These are phyloP conservation scores for Barypeithes pellucidus DNA, from an alignment of 2,888 invertebrate genomes.

Conservation along the genomic window DNA sequence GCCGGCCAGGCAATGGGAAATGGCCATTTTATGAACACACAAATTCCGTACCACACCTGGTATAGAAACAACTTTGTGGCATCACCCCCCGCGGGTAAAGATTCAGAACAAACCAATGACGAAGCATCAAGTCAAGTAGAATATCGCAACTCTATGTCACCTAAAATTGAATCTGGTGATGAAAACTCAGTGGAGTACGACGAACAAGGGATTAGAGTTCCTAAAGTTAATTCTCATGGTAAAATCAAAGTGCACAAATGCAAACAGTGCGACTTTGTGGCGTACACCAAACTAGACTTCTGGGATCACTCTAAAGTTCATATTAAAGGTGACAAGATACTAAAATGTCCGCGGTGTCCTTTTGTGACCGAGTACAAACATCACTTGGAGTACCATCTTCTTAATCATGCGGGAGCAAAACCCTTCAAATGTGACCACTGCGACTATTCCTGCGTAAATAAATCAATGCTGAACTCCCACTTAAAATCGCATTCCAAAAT, in stretches of 20 bases:
- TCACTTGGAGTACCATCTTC: constrained; percentile 96
- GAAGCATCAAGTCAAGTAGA: neutral
- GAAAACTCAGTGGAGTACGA: constrained; percentile 72
- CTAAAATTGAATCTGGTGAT: constrained; percentile 64
- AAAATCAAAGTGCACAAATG: constrained; percentile 93
- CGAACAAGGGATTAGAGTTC: constrained; percentile 49
- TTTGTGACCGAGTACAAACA: constrained; percentile 99
- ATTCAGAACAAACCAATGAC: constrained; percentile 13
- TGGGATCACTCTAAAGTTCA: constrained; percentile 95
- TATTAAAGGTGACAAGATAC: constrained; percentile 93
- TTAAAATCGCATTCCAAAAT: constrained; percentile 95
- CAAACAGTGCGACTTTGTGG: constrained; percentile 91
- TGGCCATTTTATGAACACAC: constrained; percentile 19
- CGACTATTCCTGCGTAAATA: constrained; percentile 94
- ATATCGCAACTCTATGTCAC: constrained; percentile 21
- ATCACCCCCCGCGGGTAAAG: constrained; percentile 25
- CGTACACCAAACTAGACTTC: constrained; percentile 91
- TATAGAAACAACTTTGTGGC: constrained; percentile 30
- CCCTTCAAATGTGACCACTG: constrained; percentile 96
- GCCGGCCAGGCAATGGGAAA: constrained; percentile 6
- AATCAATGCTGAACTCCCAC: constrained; percentile 99
- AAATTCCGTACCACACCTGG: constrained; percentile 28
- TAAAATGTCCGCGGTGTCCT: constrained; percentile 93
- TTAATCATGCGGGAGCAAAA: constrained; percentile 95
- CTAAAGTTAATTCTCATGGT: constrained; percentile 78